Evolutionary conservation across 2,888 invertebrate species (phyloP).

Genomic region (Ochropleura plecta): DNA sequence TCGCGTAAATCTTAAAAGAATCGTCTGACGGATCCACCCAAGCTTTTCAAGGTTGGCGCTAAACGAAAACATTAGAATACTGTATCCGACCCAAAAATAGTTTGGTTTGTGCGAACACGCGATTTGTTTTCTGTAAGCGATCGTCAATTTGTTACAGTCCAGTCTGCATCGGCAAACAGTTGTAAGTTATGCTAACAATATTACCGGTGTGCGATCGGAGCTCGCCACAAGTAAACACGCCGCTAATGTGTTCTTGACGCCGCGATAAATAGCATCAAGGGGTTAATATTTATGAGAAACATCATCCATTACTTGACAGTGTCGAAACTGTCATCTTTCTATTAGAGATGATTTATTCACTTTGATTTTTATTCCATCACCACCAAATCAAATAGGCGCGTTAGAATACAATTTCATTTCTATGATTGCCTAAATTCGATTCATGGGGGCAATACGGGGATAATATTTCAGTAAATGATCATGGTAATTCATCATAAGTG

Average conservation of each 20-base stretch:
- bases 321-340: conserved; percentile 43
- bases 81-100: conserved; percentile 86
- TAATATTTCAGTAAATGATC: conserved; percentile 37
- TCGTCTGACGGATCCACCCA: conserved; percentile 80
- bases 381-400: conserved; percentile 37
- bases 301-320: conserved; percentile 49
- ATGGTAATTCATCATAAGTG: conserved; percentile 37
- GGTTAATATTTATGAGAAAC: conserved; percentile 40
- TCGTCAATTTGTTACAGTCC: conserved; percentile 73
- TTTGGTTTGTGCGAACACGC: conserved; percentile 64
- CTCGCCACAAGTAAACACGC: conserved; percentile 67
- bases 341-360: conserved; percentile 43
- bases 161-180: conserved; percentile 67
- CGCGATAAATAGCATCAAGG: conserved; percentile 41
- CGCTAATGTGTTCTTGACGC: conserved; percentile 63
- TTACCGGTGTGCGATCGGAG: conserved; percentile 54
- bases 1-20: conserved; percentile 85
- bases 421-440: conserved; percentile 40
- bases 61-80: conserved; percentile 79
- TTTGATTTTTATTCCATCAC: conserved; percentile 29
- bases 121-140: conserved; percentile 76
- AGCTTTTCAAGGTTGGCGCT: conserved; percentile 82
- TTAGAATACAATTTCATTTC: conserved; percentile 29
- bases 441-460: conserved; percentile 8
- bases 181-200: conserved; percentile 70